Evolutionary conservation across 2,888 invertebrate species (phyloP), one percentile per base, ranked within the genome.

Genomic region (Drosophila multiciliata): DNA sequence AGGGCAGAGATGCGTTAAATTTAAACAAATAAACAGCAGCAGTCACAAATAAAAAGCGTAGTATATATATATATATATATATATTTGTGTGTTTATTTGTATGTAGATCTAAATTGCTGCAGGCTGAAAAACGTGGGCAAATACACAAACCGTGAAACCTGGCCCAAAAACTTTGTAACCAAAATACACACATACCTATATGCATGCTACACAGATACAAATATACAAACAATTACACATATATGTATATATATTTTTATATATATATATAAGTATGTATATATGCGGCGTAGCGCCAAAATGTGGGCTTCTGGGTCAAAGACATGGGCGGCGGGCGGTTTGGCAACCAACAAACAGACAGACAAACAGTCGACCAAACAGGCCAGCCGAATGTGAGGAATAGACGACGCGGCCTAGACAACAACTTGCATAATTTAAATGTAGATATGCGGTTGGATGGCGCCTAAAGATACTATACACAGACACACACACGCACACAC

Each of bases 391-490:
- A 65, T 63, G 63, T 61, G 68, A 73, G 77, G 66, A 49, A 74
- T 66, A 80, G 79, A 66, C 65, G 60, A 58, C 68, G 59, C 55
- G 61, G 67, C 80, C 73, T 76, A 79, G 80, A 82, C 82, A 82
- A 77, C 82, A 83, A 89, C 87, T 88, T 87, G 90, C 90, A 90
- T 87, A 87, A 87, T 87, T 87, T 87, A 87, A 87, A 87, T 88
- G 87, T 87, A 79, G 83, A 90, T 90, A 83, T 88, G 90, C 81
- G 90, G 88, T 86, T 79, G 77, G 83, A 88, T 89, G 90, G 83
- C 88, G 86, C 83, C 90, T 79, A 81, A 79, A 86, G 85, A 87
- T 89, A 84, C 87, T 78, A 78, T 62, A 57, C 73, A 78, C 67
- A 50, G 42, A 53, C 57, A 32, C 60, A 61, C 48, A 64, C 36